Base-by-base conservation (phyloP, 2,113 vertebrate genomes). In the Phrynosoma platyrhinos region DNA sequence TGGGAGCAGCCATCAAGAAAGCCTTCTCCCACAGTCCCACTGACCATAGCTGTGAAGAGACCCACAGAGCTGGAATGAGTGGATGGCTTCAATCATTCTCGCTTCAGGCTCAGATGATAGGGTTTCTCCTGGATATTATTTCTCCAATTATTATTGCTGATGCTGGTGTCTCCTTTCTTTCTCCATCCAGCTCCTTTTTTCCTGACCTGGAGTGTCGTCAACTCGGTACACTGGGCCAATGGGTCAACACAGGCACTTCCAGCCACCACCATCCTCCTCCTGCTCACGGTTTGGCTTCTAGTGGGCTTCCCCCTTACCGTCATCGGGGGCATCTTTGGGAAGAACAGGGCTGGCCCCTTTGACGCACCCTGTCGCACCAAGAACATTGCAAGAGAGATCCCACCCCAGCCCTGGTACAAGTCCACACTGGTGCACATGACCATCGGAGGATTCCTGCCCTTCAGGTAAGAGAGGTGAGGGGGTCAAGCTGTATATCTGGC, bases 221-320 rank as follows among this genome's bases (percentile, higher is more conserved):
- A 99, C 94, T 98, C 98, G 0, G 96, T 99, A 72, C 98, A 99
- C 83, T 99, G 98, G 98, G 98, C 97, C 93, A 98, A 98, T 47
- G 98, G 98, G 66, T 98, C 98, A 2, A 99, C 98, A 0, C 98
- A 98, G 95, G 98, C 98, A 40, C 95, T 99, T 76, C 98, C 98
- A 1, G 98, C 96, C 85, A 97, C 98, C 92, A 98, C 98, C 2
- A 98, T 98, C 93, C 95, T 98, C 53, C 97, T 99, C 84, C 96
- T 99, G 83, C 96, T 99, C 85, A 97, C 97, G 0, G 97, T 98
- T 13, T 99, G 98, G 98, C 95, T 98, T 55, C 94, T 98, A 88
- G 98, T 99, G 78, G 98, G 98, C 92, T 98, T 98, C 91, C 98
- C 98, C 0, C 98, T 99, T 89, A 98, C 98, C 0, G 97, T 99